Percentiles rank a stretch among this genome's conserved stretches.
Evolutionary conservation across 2,113 vertebrate genomes (phyloP).

Genomic region (Tachuris rubrigastra): DNA sequence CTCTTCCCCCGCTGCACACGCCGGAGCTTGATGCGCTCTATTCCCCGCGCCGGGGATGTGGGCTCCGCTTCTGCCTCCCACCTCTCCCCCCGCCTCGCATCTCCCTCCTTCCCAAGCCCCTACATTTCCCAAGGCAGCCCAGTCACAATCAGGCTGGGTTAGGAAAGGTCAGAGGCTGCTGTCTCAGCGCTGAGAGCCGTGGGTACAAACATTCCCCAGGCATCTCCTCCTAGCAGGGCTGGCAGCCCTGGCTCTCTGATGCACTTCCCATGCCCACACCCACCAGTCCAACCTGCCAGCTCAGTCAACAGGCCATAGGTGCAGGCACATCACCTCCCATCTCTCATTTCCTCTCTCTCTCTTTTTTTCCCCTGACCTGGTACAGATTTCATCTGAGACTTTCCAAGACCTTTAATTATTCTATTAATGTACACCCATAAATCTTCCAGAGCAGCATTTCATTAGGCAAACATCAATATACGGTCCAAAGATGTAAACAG

Average conservation of each 20-base stretch:
- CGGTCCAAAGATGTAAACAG: neutral
- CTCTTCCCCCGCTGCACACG: neutral
- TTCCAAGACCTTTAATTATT: slow-evolving; percentile 32
- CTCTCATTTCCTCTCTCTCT: neutral
- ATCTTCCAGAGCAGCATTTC: slow-evolving; percentile 27
- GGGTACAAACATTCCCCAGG: accelerated
- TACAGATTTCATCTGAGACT: neutral
- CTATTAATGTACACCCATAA: slow-evolving; percentile 17
- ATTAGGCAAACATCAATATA: slow-evolving; percentile 22
- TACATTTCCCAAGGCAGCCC: neutral
- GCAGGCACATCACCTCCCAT: neutral
- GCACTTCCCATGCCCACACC: accelerated
- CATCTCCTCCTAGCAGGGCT: accelerated
- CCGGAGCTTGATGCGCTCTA: accelerated
- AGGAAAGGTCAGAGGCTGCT: accelerated
- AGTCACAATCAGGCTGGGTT: accelerated
- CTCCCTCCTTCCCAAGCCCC: too few relatives aligned
- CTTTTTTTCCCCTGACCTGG: neutral
- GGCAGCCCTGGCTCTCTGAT: accelerated
- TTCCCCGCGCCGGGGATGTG: accelerated
- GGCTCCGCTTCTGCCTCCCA: accelerated
- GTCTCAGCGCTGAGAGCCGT: accelerated
- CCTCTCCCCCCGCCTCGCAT: neutral
- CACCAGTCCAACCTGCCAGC: accelerated
- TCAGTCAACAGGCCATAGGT: accelerated